These are phyloP conservation scores for Cydia splendana DNA, from an alignment of 1,140 invertebrate genomes.

Conservation along the genomic window DNA sequence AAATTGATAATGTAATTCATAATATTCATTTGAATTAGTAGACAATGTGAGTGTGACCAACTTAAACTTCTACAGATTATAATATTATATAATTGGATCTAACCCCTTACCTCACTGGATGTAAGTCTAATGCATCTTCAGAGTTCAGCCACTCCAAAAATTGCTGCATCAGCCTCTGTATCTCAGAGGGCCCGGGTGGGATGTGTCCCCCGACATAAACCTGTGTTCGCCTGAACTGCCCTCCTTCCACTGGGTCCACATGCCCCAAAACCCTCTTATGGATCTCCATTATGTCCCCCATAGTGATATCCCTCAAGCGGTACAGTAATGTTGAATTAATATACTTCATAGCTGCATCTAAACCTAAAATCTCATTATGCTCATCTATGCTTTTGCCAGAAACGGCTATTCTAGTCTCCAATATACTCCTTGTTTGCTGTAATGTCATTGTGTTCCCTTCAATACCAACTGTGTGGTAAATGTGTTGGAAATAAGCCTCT, in stretches of 20 bases:
- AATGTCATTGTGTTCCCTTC: constrained; percentile 98
- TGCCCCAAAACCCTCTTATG: constrained; percentile 96
- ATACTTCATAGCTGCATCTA: constrained; percentile 97
- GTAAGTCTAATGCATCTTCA: constrained; percentile 89
- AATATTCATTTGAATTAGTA: background rate
- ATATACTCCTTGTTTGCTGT: constrained; percentile 93
- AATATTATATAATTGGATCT: too few species aligned
- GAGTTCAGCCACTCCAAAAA: constrained; percentile 96
- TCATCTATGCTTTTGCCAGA: constrained; percentile 97
- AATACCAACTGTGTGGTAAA: constrained; percentile 98
- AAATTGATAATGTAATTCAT: background rate
- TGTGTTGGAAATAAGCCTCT: constrained; percentile 97
- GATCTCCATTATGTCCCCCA: constrained; percentile 95
- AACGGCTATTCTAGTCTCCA: constrained; percentile 96
- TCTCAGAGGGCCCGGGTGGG: constrained; percentile 90
- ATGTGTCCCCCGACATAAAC: constrained; percentile 96
- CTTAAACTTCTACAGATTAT: too few species aligned
- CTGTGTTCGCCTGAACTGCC: constrained; percentile 89
- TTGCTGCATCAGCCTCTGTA: constrained; percentile 91
- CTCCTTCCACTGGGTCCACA: constrained; percentile 94
- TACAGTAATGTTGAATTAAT: constrained; percentile 95
- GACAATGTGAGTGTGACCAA: too few species aligned
- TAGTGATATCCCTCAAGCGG: constrained; percentile 85
- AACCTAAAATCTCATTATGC: constrained; percentile 96
- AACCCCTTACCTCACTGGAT: constrained; percentile 89